Evolutionary conservation across 2,797 vertebrate genomes (phyloP), one percentile per base, ranked within the genome.

Genomic region (Champsocephalus esox): DNA sequence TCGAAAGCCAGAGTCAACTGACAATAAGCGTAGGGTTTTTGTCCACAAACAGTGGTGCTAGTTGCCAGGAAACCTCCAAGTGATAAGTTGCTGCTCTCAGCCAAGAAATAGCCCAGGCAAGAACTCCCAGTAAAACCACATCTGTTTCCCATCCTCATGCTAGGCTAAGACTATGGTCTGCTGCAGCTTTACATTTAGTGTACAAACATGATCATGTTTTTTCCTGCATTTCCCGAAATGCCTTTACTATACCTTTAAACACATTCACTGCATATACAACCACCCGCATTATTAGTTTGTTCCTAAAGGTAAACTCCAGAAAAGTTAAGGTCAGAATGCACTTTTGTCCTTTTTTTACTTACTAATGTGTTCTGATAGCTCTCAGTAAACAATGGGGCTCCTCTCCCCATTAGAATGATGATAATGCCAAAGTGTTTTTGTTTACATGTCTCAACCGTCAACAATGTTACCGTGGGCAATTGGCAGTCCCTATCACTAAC

Each of bases 371-470:
- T 81, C 77, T 44, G 57, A 73, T 60, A 55, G 66, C n/a, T 13
- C 55, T 56, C 66, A 51, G 80, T 78, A 77, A 89, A 74, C 19
- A 21, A 66, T 13, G 38, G 24, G 46, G 55, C 28, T 9, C 44
- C 48, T 71, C 34, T 56, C 51, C 68, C 49, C 49, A 83, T 68
- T 73, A 84, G 67, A 63, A 50, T 52, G 38, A 80, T 32, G 62
- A 63, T 65, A 62, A 66, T 38, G 63, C 46, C 66, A 49, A 41
- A 16, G 50, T 77, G 82, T 74, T 83, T 87, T 81, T 86, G 68
- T 85, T 83, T 85, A 77, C 77, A 71, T 66, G 59, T 78, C 79
- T 68, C 52, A 61, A 66, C 73, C 68, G 77, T 86, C 79, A 84
- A 77, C 78, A 81, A 66, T 12, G 45, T 72, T 71, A 70, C 70